These are phyloP conservation scores for Lacanobia oleracea DNA, from an alignment of 2,888 invertebrate species.

Conservation along the genomic window DNA sequence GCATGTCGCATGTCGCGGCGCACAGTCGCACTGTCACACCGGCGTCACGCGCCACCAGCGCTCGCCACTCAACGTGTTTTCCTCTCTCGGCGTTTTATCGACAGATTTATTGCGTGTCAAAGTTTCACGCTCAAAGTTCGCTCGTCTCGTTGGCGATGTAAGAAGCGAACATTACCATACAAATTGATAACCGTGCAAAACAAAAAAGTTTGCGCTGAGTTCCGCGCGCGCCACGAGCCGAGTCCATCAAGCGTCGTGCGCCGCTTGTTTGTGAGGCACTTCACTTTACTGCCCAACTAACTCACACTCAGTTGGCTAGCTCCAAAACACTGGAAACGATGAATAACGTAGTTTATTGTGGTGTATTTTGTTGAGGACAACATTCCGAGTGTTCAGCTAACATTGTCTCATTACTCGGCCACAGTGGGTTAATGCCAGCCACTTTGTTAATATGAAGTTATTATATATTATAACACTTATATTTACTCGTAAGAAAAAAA, in stretches of 20 bases:
- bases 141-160: slow-evolving; percentile 16
- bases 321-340: slow-evolving; percentile 12
- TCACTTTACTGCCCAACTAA: slow-evolving; percentile 25
- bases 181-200: slow-evolving; percentile 44
- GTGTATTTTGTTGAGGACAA: slow-evolving; percentile 10
- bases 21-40: slow-evolving; percentile 1
- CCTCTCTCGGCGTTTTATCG: slow-evolving; percentile 17
- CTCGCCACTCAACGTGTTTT: slow-evolving; percentile 12
- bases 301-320: background rate
- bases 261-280: slow-evolving; percentile 28
- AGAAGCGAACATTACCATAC: slow-evolving; percentile 48
- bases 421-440: slow-evolving; percentile 9
- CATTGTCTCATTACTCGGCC: slow-evolving; percentile 12
- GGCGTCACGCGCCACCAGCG: background rate
- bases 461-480: background rate
- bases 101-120: slow-evolving; percentile 47
- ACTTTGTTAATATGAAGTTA: background rate
- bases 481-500: background rate
- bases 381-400: background rate
- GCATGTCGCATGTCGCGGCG: background rate
- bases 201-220: slow-evolving; percentile 46
- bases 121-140: slow-evolving; percentile 35
- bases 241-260: slow-evolving; percentile 11
- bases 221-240: slow-evolving; percentile 4
- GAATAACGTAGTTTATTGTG: background rate